A percentile compares a stretch with the other conserved stretches of the same genome.
Conservation (phyloP, 2,113 vertebrate species). For the Peromyscus leucopus region DNA sequence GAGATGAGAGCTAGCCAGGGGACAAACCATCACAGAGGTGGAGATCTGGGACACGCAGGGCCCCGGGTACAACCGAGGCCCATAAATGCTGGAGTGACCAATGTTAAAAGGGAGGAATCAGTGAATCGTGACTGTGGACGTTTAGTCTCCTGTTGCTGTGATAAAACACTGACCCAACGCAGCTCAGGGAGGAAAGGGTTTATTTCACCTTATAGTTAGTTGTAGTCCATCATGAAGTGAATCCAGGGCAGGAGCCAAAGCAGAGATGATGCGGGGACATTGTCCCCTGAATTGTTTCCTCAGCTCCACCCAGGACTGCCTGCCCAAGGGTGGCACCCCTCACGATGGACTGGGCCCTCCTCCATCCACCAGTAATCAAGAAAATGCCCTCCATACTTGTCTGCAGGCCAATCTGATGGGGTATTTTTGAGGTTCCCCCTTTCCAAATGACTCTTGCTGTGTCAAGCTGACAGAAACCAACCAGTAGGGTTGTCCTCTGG, state of each 20-base stretch:
- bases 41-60: background rate
- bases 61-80: background rate
- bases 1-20: background rate
- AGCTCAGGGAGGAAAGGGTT: background rate
- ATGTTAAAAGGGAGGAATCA: conserved; percentile 38
- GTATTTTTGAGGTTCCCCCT: background rate
- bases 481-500: background rate
- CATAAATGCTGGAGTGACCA: conserved; percentile 35
- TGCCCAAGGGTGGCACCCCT: background rate
- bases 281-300: background rate
- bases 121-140: conserved; percentile 21
- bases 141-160: background rate
- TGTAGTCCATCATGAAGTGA: background rate
- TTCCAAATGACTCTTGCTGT: background rate
- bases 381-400: background rate
- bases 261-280: background rate
- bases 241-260: background rate
- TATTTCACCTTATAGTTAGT: background rate
- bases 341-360: background rate
- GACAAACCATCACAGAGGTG: conserved; percentile 28
- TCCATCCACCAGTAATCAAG: background rate
- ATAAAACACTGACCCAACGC: background rate
- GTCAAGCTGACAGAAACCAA: background rate
- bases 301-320: background rate
- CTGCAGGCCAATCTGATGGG: background rate